Conservation (phyloP, 2,888 invertebrate species). For the Phyto melanocephala region DNA sequence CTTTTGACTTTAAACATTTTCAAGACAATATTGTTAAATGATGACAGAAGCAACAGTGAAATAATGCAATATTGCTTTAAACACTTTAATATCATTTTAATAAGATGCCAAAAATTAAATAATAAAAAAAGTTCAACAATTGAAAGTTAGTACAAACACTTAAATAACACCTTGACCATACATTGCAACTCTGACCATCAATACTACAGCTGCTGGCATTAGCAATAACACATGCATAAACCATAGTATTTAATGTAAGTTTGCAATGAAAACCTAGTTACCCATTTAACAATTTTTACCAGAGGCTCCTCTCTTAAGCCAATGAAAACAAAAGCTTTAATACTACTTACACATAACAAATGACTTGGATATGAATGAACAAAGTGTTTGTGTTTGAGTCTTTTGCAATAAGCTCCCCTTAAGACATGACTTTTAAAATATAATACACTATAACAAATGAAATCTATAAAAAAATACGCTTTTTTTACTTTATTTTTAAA, state of each 20-base stretch:
- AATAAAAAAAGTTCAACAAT: conserved; percentile 24
- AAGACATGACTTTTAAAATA: conserved; percentile 34
- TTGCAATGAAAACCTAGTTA: conserved; percentile 54
- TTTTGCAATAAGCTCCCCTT: conserved; percentile 52
- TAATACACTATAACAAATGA: conserved; percentile 1
- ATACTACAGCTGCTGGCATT: background rate
- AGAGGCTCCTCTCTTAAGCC: background rate
- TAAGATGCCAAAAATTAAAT: background rate
- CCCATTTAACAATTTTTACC: conserved; percentile 41
- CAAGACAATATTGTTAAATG: background rate
- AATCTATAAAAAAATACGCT: background rate
- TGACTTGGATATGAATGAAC: conserved; percentile 12
- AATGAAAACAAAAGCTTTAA: conserved; percentile 40
- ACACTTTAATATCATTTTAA: conserved; percentile 12
- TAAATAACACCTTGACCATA: conserved; percentile 57
- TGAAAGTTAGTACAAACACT: conserved; percentile 39
- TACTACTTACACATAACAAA: too few relatives aligned
- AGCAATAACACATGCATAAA: background rate
- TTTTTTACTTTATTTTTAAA: background rate
- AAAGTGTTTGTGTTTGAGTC: background rate
- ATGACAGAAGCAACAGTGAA: background rate
- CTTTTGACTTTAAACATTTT: background rate
- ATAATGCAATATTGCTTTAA: background rate
- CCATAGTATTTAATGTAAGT: too few relatives aligned
- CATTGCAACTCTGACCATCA: conserved; percentile 44